Conservation (phyloP, 92 coral and sea anemone species). For the Phenganax marumi region DNA sequence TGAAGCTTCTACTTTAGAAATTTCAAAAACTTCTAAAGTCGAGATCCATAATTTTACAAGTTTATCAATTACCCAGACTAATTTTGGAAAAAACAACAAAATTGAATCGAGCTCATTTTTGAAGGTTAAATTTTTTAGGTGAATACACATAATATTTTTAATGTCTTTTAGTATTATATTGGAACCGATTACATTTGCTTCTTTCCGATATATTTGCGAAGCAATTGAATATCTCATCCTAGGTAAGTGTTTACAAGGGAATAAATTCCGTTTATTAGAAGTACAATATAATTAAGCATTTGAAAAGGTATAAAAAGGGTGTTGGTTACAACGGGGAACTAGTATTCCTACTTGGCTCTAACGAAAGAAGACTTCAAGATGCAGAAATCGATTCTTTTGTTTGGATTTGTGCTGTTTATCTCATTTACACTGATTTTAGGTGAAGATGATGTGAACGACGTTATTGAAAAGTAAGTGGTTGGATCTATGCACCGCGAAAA, state of each 20-base stretch:
- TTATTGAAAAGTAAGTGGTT: slow-evolving; percentile 11
- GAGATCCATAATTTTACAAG: too few relatives aligned
- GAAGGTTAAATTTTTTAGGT: too few relatives aligned
- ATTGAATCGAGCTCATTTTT: too few relatives aligned
- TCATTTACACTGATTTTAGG: slow-evolving; percentile 16
- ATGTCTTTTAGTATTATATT: neutral
- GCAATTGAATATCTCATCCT: neutral
- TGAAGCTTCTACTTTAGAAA: too few relatives aligned
- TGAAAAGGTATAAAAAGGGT: neutral
- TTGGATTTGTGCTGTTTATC: neutral
- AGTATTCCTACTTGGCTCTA: neutral
- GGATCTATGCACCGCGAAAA: too few relatives aligned
- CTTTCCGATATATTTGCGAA: neutral
- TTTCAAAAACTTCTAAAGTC: too few relatives aligned
- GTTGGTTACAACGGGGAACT: neutral
- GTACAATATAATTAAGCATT: slow-evolving; percentile 6
- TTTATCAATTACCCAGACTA: too few relatives aligned
- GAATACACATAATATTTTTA: neutral
- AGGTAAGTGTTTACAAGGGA: neutral
- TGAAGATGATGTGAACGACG: slow-evolving; percentile 19
- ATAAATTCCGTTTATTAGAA: neutral
- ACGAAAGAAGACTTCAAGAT: neutral
- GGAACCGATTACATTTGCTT: neutral
- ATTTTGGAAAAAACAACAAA: too few relatives aligned
- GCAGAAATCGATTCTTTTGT: neutral